Evolutionary conservation across 2,888 invertebrate species (phyloP).

Genomic region (Oxycera nigricornis): DNA sequence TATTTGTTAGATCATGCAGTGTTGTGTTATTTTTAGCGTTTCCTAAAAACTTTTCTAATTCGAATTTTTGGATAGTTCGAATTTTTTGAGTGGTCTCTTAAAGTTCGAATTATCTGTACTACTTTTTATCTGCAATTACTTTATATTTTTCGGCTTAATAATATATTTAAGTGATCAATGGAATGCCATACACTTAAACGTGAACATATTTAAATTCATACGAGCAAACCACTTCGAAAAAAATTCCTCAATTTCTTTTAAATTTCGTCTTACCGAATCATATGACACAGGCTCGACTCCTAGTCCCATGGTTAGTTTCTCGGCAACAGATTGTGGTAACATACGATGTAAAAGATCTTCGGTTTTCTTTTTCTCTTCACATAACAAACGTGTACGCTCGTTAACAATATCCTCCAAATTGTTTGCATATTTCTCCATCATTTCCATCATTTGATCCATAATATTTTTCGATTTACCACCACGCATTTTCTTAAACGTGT

Average conservation of each 20-base stretch:
- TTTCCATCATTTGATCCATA: conserved; percentile 97
- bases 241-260: not conserved
- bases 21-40: too few species aligned
- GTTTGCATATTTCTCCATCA: conserved; percentile 97
- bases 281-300: conserved; percentile 93
- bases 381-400: conserved; percentile 86
- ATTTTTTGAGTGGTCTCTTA: too few species aligned
- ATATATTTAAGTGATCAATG: too few species aligned
- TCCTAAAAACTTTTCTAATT: too few species aligned
- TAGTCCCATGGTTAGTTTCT: conserved; percentile 83
- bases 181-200: too few species aligned
- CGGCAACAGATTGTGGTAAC: conserved; percentile 93
- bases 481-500: conserved; percentile 83
- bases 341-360: conserved; percentile 92
- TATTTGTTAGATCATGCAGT: too few species aligned
- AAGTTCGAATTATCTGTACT: too few species aligned
- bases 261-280: conserved; percentile 76
- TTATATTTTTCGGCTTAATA: too few species aligned
- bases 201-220: too few species aligned
- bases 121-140: too few species aligned
- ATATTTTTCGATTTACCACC: conserved; percentile 86
- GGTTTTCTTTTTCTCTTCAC: conserved; percentile 92
- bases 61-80: too few species aligned
- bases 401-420: conserved; percentile 93
- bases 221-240: too few species aligned